Base-by-base conservation (phyloP, 1,140 invertebrate species). In the Nebria ingens region DNA sequence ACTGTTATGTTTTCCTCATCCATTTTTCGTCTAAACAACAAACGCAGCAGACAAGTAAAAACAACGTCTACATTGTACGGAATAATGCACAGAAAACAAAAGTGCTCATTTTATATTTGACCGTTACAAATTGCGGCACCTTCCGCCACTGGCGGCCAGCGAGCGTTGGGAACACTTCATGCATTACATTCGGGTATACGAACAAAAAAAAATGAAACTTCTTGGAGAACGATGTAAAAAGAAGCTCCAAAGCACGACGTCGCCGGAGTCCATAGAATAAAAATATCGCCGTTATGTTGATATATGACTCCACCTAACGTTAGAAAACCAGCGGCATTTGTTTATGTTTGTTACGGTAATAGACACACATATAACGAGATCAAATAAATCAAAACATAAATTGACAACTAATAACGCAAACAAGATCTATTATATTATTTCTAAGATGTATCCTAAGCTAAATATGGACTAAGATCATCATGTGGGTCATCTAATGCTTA, bases 31-130 rank as follows among this genome's bases (percentile, higher is more conserved):
- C 13, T 29, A 29, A 29, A 29, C 25, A 29, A 6, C 13, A 13
- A 29, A 29, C 25, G 4, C 25, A 45, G 40, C 17, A 45, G 40
- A 45, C 40, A 9, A 12, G 40, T 17, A 45, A 45, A 45, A 45
- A 45, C 40, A 11, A 4, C 17, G 25, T 34, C 40, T 11, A 3
- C 17, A 9, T 6, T 17, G 6, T 17, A 6, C 25, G 25, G 15
- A 45, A 45, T 9, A 17, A 45, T 45, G 40, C 40, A 17, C 40
- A 17, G 40, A 45, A 45, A 45, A 45, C 40, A 45, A 45, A 9
- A 45, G 40, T 45, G 3, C 40, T 45, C 40, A 45, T 45, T 45
- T 45, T 45, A 45, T 17, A 45, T 45, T 45, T 45, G 40, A 45
- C 40, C 40, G 40, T 45, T 11, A 45, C 40, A 45, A 45, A 45